These are phyloP conservation scores for Seriola quinqueradiata DNA, from an alignment of 2,113 vertebrate genomes.

Conservation along the genomic window DNA sequence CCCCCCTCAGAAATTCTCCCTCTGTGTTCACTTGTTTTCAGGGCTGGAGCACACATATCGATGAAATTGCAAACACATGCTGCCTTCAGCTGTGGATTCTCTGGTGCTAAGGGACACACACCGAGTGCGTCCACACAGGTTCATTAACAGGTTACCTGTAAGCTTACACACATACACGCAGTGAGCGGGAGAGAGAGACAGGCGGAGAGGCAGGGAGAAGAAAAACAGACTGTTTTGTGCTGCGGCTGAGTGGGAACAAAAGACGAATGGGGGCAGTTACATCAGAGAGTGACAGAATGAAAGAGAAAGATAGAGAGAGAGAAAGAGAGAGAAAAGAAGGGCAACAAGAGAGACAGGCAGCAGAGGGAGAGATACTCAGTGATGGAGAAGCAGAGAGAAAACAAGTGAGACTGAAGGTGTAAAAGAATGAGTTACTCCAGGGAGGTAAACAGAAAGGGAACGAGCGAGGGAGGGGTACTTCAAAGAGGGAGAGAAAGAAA, in stretches of 20 bases:
- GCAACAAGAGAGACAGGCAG: conserved; percentile 25
- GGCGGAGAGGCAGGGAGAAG: background rate
- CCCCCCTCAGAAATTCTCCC: conserved; percentile 44
- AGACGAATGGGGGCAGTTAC: conserved; percentile 69
- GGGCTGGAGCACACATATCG: conserved; percentile 38
- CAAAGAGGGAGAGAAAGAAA: conserved; percentile 6
- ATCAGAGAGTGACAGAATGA: conserved; percentile 65
- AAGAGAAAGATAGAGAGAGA: conserved; percentile 39
- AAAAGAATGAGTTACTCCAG: conserved; percentile 40
- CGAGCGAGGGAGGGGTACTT: conserved; percentile 23
- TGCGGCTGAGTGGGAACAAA: conserved; percentile 63
- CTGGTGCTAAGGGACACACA: conserved; percentile 14
- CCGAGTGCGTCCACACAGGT: conserved; percentile 24
- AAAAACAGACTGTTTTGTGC: conserved; percentile 35
- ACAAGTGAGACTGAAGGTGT: conserved; percentile 33
- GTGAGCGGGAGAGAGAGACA: conserved; percentile 17
- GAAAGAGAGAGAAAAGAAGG: conserved; percentile 43
- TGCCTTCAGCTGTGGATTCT: conserved; percentile 35
- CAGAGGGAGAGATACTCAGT: conserved; percentile 18
- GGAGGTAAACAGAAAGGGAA: conserved; percentile 38
- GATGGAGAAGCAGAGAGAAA: conserved; percentile 37
- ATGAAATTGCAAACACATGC: conserved; percentile 35
- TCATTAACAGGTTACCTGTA: conserved; percentile 63
- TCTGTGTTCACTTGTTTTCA: conserved; percentile 43
- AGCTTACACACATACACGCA: conserved; percentile 26